Conservation (phyloP, 30 jellyfish, hydroid and myxozoan genomes). For the Chrysaora quinquecirrha region DNA sequence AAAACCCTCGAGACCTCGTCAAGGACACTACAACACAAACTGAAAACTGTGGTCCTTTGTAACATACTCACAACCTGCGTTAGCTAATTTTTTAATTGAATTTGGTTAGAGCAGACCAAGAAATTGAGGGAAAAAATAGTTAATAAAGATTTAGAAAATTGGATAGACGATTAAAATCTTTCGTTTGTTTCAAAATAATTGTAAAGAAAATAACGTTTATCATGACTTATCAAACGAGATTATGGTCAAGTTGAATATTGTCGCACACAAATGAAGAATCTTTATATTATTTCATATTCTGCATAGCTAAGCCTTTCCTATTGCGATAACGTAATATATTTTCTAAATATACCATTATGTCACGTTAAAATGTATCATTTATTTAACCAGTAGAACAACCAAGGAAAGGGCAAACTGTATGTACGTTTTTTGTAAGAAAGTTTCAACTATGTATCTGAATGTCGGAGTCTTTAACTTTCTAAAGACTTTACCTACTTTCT, state of each 20-base stretch:
- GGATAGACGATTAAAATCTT: slow-evolving; percentile 7
- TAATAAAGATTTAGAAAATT: slow-evolving; percentile 4
- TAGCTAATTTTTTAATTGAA: slow-evolving; percentile 3
- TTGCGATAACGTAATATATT: too few species aligned
- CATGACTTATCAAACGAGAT: background rate
- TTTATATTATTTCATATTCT: background rate
- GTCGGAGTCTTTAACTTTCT: too few species aligned
- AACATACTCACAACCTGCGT: background rate
- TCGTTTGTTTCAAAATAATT: background rate
- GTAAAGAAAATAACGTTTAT: slow-evolving; percentile 7
- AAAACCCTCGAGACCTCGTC: too few species aligned
- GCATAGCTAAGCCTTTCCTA: too few species aligned
- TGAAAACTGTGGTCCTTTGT: background rate
- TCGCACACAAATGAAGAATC: background rate
- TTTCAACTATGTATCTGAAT: too few species aligned
- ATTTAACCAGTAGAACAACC: too few species aligned
- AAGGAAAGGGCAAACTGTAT: too few species aligned
- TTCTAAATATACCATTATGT: too few species aligned
- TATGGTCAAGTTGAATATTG: background rate
- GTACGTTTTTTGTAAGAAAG: too few species aligned
- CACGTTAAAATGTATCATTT: too few species aligned
- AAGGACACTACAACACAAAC: slow-evolving; percentile 2
- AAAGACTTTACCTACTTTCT: too few species aligned
- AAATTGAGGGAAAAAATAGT: background rate
- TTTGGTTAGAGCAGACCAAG: background rate